Conservation (phyloP, 2,113 vertebrate species). For the Solea solea region DNA sequence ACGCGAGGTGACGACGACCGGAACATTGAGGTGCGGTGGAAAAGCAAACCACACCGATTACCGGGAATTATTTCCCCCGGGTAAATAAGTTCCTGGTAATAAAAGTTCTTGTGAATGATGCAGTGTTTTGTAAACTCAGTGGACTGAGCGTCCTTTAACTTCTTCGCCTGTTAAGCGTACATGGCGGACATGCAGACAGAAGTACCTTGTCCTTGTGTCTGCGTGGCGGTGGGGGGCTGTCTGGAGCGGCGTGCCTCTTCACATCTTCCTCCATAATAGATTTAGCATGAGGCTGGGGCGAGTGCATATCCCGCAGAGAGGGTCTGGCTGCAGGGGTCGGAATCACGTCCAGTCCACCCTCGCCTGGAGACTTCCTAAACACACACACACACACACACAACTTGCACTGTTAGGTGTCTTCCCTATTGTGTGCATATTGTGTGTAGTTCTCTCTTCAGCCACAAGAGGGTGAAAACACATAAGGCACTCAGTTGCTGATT, state of each 20-base stretch:
- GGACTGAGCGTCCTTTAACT: no score
- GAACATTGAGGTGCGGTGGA: no score
- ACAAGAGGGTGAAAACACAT: constrained; percentile 59
- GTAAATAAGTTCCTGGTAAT: no score
- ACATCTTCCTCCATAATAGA: constrained; percentile 94
- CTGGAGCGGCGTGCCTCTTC: constrained; percentile 89
- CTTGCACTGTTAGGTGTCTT: no score
- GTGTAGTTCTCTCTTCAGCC: constrained; percentile 51
- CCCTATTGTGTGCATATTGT: no score
- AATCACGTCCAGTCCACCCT: constrained; percentile 82
- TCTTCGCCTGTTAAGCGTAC: no score
- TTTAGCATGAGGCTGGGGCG: constrained; percentile 88
- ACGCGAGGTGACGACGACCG: no score
- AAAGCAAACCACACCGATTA: no score
- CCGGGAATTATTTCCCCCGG: no score
- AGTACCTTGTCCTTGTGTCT: constrained; percentile 91
- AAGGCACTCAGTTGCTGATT: background rate
- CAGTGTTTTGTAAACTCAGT: no score
- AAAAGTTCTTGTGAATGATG: no score
- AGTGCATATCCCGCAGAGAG: constrained; percentile 91
- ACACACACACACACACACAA: constrained; percentile 5
- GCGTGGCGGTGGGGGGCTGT: constrained; percentile 84
- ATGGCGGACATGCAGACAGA: background rate
- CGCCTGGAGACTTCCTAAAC: constrained; percentile 92
- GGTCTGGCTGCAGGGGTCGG: constrained; percentile 86